Evolutionary conservation across 1,140 invertebrate species (phyloP).

Genomic region (Drosophila grimshawi): DNA sequence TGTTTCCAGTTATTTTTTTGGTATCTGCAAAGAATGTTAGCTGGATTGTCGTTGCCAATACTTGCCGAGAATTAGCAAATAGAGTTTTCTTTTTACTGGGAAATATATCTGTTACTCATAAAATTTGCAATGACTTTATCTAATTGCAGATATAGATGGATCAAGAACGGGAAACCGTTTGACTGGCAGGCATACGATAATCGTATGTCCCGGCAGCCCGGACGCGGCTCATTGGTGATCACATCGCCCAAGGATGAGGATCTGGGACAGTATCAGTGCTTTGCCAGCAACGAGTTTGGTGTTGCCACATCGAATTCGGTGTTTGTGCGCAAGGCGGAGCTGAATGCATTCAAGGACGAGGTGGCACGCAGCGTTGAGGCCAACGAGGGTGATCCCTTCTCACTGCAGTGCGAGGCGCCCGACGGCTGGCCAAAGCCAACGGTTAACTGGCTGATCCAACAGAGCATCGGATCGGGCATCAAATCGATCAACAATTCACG

Average conservation of each 20-base stretch:
- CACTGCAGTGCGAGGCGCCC: slow-evolving; percentile 94
- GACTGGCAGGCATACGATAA: slow-evolving; percentile 96
- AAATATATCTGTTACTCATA: neutral
- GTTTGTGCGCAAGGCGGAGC: slow-evolving; percentile 96
- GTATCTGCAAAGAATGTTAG: too few relatives aligned
- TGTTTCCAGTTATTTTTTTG: too few relatives aligned
- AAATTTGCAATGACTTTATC: neutral
- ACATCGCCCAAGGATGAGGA: slow-evolving; percentile 95
- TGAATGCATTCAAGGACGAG: slow-evolving; percentile 95
- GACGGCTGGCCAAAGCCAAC: slow-evolving; percentile 97
- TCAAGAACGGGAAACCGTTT: slow-evolving; percentile 97
- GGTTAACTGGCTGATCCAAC: slow-evolving; percentile 96
- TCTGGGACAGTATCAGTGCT: slow-evolving; percentile 98
- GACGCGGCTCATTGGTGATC: slow-evolving; percentile 95
- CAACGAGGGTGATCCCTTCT: slow-evolving; percentile 94
- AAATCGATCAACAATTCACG: slow-evolving; percentile 96
- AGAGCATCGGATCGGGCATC: slow-evolving; percentile 89
- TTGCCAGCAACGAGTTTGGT: slow-evolving; percentile 97
- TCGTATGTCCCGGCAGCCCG: slow-evolving; percentile 96
- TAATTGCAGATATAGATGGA: slow-evolving; percentile 94
- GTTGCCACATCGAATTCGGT: slow-evolving; percentile 97
- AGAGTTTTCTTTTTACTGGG: too few relatives aligned
- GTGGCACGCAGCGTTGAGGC: slow-evolving; percentile 87
- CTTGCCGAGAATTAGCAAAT: too few relatives aligned
- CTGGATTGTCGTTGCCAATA: too few relatives aligned